A percentile compares a stretch with the other conserved stretches of the same genome.
phyloP scores from a whole-genome alignment of 2,888 invertebrate genomes.

The Sesia bembeciformis region DNA sequence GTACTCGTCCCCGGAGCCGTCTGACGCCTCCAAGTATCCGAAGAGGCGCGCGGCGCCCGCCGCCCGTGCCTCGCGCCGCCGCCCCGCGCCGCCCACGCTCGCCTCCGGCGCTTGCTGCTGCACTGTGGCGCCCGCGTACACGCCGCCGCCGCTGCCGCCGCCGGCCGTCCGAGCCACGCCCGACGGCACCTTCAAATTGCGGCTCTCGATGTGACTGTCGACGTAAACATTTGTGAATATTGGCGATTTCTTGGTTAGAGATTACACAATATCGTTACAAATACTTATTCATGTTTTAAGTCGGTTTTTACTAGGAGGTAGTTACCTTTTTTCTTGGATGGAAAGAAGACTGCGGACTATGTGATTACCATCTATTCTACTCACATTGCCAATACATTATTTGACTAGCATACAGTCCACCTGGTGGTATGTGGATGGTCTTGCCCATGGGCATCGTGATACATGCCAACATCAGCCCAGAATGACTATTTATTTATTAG shows the following conservation, averaged over 20 bases:
- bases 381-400: too few relatives aligned
- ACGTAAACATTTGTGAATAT: conserved; percentile 10
- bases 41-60: conserved; percentile 80
- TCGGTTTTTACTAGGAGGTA: too few relatives aligned
- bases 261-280: not conserved
- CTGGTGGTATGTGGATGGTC: too few relatives aligned
- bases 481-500: too few relatives aligned
- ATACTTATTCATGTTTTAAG: too few relatives aligned
- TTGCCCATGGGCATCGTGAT: too few relatives aligned
- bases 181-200: conserved; percentile 71
- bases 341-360: too few relatives aligned
- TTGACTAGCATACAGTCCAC: too few relatives aligned
- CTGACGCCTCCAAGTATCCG: conserved; percentile 83
- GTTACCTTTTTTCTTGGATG: too few relatives aligned
- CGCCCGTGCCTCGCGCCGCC: conserved; percentile 20
- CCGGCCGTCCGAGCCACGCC: conserved; percentile 49
- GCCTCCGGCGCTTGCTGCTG: conserved; percentile 28
- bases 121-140: conserved; percentile 19
- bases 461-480: too few relatives aligned
- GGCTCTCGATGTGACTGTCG: conserved; percentile 76
- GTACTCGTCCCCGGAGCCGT: conserved; percentile 77
- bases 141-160: conserved; percentile 23
- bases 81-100: conserved; percentile 21
- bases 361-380: too few relatives aligned
- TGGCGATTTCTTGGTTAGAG: not conserved